These are phyloP conservation scores for Ormyrus labotus DNA, from an alignment of 2,888 invertebrate species.

Conservation along the genomic window DNA sequence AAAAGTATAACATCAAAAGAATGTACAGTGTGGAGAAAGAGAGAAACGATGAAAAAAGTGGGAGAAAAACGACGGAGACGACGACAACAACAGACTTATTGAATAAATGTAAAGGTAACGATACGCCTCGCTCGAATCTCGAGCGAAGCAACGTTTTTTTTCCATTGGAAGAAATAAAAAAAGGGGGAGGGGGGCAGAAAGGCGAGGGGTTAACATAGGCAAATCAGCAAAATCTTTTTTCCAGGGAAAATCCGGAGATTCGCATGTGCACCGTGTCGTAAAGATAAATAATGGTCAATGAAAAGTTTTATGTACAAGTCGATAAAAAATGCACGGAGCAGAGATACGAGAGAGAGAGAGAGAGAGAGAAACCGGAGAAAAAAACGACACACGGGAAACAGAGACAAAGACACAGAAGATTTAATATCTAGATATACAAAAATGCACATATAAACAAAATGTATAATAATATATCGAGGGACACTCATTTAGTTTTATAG, in stretches of 20 bases:
- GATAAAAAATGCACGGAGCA: slow-evolving; percentile 20
- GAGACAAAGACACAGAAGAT: not conserved
- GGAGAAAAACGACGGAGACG: not conserved
- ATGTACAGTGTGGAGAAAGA: too few relatives aligned
- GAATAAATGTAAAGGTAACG: not conserved
- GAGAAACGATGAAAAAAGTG: too few relatives aligned
- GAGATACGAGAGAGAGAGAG: not conserved
- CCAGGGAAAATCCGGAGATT: not conserved
- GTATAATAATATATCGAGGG: not conserved
- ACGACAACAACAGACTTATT: not conserved
- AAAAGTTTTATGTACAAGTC: slow-evolving; percentile 49
- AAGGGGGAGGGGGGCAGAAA: not conserved
- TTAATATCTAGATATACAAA: not conserved
- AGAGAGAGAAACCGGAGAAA: not conserved
- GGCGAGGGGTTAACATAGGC: not conserved
- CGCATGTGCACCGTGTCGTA: slow-evolving; percentile 1
- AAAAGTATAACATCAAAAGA: too few relatives aligned
- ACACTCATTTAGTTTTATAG: not conserved
- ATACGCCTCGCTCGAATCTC: not conserved
- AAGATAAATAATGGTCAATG: slow-evolving; percentile 53
- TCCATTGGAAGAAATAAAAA: not conserved
- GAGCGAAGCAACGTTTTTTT: slow-evolving; percentile 3
- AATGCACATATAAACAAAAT: not conserved
- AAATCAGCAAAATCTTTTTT: slow-evolving; percentile 31
- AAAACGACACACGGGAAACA: slow-evolving; percentile 1